These are phyloP conservation scores for Tetranychus urticae DNA, from an alignment of 1,140 invertebrate species.

Conservation along the genomic window DNA sequence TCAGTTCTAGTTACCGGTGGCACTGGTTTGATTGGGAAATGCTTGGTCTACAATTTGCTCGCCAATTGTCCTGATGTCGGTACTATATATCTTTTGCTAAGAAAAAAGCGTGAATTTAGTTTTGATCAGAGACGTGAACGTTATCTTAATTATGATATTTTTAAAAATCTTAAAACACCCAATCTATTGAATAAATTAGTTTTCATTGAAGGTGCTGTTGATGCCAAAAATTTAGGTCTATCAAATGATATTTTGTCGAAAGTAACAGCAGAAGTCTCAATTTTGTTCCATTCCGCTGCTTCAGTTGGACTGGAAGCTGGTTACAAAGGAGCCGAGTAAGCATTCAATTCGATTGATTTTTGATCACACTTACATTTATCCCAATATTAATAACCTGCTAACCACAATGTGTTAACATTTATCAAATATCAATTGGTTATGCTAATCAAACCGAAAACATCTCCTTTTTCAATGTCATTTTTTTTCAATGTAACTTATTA, in stretches of 20 bases:
- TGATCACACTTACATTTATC: no score
- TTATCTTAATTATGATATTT: not conserved
- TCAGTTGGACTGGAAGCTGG: slow-evolving; percentile 96
- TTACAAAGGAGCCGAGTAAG: slow-evolving; percentile 47
- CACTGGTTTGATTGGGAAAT: slow-evolving; percentile 51
- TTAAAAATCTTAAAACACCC: not conserved
- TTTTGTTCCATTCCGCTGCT: slow-evolving; percentile 92
- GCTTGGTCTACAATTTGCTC: slow-evolving; percentile 24
- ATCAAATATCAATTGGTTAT: no score
- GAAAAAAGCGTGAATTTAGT: slow-evolving; percentile 20
- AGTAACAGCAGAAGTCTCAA: slow-evolving; percentile 31
- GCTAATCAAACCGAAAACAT: no score
- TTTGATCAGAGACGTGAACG: slow-evolving; percentile 13
- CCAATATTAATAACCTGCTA: no score
- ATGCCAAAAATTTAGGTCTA: not conserved
- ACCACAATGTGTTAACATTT: no score
- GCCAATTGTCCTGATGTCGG: slow-evolving; percentile 21
- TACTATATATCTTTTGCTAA: slow-evolving; percentile 21
- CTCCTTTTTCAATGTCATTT: no score
- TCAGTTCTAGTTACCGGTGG: slow-evolving; percentile 36
- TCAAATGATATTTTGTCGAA: not conserved
- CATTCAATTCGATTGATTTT: slow-evolving; percentile 16
- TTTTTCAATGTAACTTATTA: no score
- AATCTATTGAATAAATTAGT: not conserved
- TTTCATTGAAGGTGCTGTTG: not conserved